Percentiles rank a stretch among this genome's conserved stretches.
Conservation (phyloP, 92 coral and sea anemone genomes). For the Porites divaricata region DNA sequence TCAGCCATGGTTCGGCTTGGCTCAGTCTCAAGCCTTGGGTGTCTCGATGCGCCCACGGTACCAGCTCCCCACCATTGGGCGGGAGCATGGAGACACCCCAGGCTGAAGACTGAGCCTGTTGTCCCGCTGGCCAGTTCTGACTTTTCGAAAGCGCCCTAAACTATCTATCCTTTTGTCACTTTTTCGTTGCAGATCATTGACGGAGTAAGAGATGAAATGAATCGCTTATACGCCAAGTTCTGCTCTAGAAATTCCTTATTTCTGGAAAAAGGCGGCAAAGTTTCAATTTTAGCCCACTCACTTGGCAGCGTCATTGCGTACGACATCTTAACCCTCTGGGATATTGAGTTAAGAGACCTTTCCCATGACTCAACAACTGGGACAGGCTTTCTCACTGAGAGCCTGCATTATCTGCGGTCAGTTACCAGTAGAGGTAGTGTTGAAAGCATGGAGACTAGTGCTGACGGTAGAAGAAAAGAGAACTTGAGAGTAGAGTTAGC, state of each 20-base stretch:
- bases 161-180: too few species aligned
- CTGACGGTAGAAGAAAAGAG: constrained; percentile 61
- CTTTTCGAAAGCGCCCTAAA: too few species aligned
- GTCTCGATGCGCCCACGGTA: too few species aligned
- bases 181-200: constrained; percentile 86
- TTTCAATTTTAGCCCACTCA: constrained; percentile 92
- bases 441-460: constrained; percentile 5
- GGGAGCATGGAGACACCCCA: too few species aligned
- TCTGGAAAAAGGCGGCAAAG: constrained; percentile 74
- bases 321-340: constrained; percentile 94
- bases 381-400: constrained; percentile 94
- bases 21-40: too few species aligned
- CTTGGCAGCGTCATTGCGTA: constrained; percentile 93
- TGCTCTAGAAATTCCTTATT: constrained; percentile 83
- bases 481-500: constrained; percentile 86
- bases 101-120: too few species aligned
- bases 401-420: constrained; percentile 81
- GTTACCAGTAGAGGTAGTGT: constrained; percentile 42
- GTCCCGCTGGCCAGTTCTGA: too few species aligned
- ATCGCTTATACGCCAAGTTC: constrained; percentile 76
- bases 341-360: constrained; percentile 81
- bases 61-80: too few species aligned
- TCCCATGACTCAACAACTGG: constrained; percentile 71
- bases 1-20: too few species aligned
- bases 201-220: constrained; percentile 86